These are phyloP conservation scores for Paratrypauchen microcephalus DNA, from an alignment of 2,797 vertebrate species.

Conservation along the genomic window DNA sequence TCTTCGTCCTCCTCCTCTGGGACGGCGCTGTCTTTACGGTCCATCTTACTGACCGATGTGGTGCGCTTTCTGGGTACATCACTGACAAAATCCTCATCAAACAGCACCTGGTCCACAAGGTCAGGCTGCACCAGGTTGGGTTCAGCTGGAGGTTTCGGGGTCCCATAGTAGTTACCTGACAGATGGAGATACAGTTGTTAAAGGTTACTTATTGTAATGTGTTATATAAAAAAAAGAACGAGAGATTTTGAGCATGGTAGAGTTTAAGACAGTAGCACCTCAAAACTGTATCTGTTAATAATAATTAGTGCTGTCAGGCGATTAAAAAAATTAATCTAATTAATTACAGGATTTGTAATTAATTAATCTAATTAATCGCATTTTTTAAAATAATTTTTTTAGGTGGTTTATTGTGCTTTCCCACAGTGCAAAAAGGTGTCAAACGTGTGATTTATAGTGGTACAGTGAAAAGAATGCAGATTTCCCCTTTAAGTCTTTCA, in stretches of 20 bases:
- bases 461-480: no score
- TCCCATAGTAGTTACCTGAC: constrained; percentile 95
- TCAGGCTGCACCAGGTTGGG: constrained; percentile 95
- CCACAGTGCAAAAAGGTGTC: no score
- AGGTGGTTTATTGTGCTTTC: no score
- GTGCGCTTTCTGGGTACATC: constrained; percentile 94
- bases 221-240: neutral
- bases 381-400: no score
- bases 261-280: no score
- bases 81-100: constrained; percentile 91
- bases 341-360: no score
- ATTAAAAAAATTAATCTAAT: no score
- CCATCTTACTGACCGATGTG: constrained; percentile 98
- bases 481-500: no score
- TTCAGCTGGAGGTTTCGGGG: constrained; percentile 94
- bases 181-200: neutral
- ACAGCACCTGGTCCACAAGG: constrained; percentile 95
- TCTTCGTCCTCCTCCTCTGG: constrained; percentile 98
- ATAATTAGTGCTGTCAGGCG: no score
- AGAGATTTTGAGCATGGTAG: neutral
- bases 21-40: constrained; percentile 90
- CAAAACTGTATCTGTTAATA: no score
- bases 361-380: no score
- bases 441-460: no score
- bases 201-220: neutral